phyloP scores from a whole-genome alignment of 2,113 vertebrate species.

The Gavia stellata region DNA sequence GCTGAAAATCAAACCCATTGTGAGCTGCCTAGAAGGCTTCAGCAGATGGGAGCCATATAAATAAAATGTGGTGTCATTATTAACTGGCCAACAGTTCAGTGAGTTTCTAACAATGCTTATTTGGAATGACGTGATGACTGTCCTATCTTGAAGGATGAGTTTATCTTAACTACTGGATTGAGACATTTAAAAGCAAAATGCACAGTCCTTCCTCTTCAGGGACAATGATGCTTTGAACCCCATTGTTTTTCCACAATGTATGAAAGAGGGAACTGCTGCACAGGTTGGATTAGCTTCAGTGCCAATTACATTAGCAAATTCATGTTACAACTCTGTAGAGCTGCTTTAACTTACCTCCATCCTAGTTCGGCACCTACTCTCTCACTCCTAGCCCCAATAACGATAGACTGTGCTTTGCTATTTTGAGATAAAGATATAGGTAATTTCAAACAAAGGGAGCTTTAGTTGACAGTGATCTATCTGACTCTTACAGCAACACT shows the following conservation, averaged over 20 bases:
- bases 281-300: constrained; percentile 28
- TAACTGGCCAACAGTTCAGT: constrained; percentile 68
- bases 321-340: neutral
- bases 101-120: constrained; percentile 63
- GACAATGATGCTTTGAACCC: neutral
- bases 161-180: constrained; percentile 36
- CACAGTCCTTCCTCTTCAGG: neutral
- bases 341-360: constrained; percentile 16
- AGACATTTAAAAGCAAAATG: constrained; percentile 51
- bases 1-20: constrained; percentile 61
- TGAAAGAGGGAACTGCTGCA: neutral
- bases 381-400: neutral
- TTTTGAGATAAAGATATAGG: neutral
- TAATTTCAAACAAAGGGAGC: neutral
- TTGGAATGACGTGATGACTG: constrained; percentile 59
- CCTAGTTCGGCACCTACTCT: neutral
- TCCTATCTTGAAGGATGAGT: constrained; percentile 58
- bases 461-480: neutral
- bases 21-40: constrained; percentile 70
- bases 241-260: neutral
- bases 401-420: neutral
- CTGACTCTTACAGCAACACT: neutral
- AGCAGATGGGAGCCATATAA: constrained; percentile 76
- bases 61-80: constrained; percentile 72
- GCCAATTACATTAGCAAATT: constrained; percentile 41